phyloP scores from a whole-genome alignment of 2,113 vertebrate species.

The Phyllostomus hastatus region DNA sequence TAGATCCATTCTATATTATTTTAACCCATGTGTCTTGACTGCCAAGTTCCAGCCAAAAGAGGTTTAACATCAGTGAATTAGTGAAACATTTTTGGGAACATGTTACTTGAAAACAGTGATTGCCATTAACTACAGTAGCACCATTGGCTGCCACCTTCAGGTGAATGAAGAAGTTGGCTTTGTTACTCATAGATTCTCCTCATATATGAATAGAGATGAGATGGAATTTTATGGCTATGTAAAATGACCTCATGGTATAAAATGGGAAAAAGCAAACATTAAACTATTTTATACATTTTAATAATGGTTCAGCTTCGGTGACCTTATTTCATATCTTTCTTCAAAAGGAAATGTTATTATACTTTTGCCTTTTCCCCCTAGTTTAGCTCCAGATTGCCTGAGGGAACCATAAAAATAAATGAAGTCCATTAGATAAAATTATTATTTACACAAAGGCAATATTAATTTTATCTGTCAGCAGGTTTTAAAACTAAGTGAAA shows the following conservation, averaged over 20 bases:
- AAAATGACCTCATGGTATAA: conserved; percentile 51
- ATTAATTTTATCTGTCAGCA: conserved; percentile 66
- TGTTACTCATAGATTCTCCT: not conserved
- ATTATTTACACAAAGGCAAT: conserved; percentile 59
- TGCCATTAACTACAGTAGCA: not conserved
- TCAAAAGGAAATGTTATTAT: conserved; percentile 28
- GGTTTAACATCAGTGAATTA: not conserved
- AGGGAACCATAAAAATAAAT: conserved; percentile 69
- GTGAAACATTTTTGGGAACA: not conserved
- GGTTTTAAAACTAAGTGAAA: conserved; percentile 45
- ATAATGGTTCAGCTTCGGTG: conserved; percentile 45
- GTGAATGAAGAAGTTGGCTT: not conserved
- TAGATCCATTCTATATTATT: not conserved
- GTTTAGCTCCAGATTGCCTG: conserved; percentile 52
- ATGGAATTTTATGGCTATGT: conserved; percentile 5
- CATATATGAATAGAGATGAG: conserved; percentile 22
- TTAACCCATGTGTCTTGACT: not conserved
- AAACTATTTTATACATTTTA: conserved; percentile 63
- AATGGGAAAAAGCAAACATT: conserved; percentile 60
- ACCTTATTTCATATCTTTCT: conserved; percentile 52
- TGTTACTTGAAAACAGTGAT: not conserved
- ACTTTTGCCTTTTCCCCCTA: conserved; percentile 7
- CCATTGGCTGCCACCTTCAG: not conserved
- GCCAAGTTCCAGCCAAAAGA: not conserved
- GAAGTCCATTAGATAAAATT: conserved; percentile 59